A percentile compares a stretch with the other conserved stretches of the same genome.
phyloP scores from a whole-genome alignment of 2,113 vertebrate genomes.

The Romanogobio albipinnatus region DNA sequence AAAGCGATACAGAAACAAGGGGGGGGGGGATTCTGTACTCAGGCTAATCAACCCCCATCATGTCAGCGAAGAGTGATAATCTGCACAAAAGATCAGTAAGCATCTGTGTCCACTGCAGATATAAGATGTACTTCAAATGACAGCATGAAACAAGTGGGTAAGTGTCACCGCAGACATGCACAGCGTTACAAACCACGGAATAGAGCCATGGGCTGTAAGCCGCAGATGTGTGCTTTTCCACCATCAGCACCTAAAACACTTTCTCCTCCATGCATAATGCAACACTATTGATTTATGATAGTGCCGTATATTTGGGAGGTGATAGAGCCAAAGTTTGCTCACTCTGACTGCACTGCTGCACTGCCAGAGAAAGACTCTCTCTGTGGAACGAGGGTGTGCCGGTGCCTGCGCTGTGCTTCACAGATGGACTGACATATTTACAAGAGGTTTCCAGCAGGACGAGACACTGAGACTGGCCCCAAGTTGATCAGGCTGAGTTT shows the following conservation, averaged over 20 bases:
- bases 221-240: conserved; percentile 22
- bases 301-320: conserved; percentile 27
- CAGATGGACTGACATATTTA: conserved; percentile 39
- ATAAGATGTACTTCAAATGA: conserved; percentile 10
- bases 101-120: conserved; percentile 18
- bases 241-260: conserved; percentile 9
- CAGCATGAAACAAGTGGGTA: conserved; percentile 49
- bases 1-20: neutral
- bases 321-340: conserved; percentile 35
- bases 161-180: conserved; percentile 25
- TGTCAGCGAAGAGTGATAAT: conserved; percentile 41
- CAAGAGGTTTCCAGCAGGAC: conserved; percentile 23
- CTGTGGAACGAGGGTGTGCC: conserved; percentile 18
- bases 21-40: no score
- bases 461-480: neutral
- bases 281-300: conserved; percentile 45
- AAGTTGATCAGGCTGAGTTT: conserved; percentile 18
- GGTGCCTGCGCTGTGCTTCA: conserved; percentile 5
- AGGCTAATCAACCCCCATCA: conserved; percentile 40
- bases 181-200: conserved; percentile 36
- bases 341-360: conserved; percentile 26
- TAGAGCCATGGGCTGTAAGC: conserved; percentile 14
- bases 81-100: conserved; percentile 12
- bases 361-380: neutral
- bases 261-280: conserved; percentile 45